A percentile compares a stretch with the other conserved stretches of the same genome.
phyloP scores from a whole-genome alignment of 2,888 invertebrate species.

The Caenorhabditis angaria region DNA sequence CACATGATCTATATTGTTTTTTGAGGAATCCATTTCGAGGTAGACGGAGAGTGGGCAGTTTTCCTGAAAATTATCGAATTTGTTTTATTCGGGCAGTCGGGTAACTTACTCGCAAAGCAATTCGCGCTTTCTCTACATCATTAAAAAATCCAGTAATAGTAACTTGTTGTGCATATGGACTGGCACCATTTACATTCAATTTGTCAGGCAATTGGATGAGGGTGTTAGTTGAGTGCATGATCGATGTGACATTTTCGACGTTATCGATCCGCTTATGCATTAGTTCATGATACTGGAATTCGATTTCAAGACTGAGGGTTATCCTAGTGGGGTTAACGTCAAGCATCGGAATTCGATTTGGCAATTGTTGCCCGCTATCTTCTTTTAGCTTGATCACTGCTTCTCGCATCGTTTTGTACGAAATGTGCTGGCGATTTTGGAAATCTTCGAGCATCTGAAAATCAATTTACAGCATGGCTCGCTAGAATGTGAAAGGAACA shows the following conservation, averaged over 20 bases:
- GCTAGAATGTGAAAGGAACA: neutral
- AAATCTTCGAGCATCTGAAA: slow-evolving; percentile 33
- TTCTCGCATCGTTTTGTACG: slow-evolving; percentile 25
- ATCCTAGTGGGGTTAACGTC: slow-evolving; percentile 44
- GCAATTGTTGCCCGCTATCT: slow-evolving; percentile 11
- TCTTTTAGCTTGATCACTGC: slow-evolving; percentile 16
- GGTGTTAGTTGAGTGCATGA: slow-evolving; percentile 41
- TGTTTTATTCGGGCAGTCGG: neutral
- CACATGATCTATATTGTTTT: slow-evolving; percentile 7
- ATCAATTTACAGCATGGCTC: neutral
- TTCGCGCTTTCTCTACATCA: slow-evolving; percentile 33
- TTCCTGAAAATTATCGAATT: slow-evolving; percentile 5
- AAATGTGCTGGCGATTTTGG: slow-evolving; percentile 13
- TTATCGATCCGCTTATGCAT: slow-evolving; percentile 28
- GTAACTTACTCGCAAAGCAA: slow-evolving; percentile 21
- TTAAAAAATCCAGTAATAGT: slow-evolving; percentile 30
- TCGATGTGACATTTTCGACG: slow-evolving; percentile 27
- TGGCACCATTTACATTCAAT: neutral
- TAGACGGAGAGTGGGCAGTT: slow-evolving; percentile 18
- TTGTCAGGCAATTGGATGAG: slow-evolving; percentile 38
- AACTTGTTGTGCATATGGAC: slow-evolving; percentile 28
- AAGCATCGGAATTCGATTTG: slow-evolving; percentile 30
- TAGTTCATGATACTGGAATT: slow-evolving; percentile 29
- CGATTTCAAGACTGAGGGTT: slow-evolving; percentile 36
- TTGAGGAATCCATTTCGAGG: slow-evolving; percentile 15